These are phyloP conservation scores for Xiphorhynchus erythropygius DNA, from an alignment of 2,797 vertebrate genomes.

Conservation along the genomic window DNA sequence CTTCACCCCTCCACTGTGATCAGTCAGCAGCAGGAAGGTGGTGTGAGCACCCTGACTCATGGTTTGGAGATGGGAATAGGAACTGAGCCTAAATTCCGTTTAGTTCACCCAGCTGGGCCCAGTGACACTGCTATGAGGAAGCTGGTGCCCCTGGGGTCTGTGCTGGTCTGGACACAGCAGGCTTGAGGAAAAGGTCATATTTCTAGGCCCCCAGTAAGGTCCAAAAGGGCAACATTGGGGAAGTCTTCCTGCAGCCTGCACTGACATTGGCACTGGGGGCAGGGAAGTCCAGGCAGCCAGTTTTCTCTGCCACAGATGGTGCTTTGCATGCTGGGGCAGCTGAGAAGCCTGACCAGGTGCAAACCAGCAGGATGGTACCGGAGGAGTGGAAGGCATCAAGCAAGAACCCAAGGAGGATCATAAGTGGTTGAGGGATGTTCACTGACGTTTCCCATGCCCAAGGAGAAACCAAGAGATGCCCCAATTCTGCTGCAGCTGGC, in stretches of 20 bases:
- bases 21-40: accelerated
- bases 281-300: not conserved
- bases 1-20: not conserved
- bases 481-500: not conserved
- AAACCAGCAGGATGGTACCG: not conserved
- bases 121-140: not conserved
- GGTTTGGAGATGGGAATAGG: not conserved
- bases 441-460: accelerated
- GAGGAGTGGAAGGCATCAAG: not conserved
- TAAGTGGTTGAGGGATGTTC: not conserved
- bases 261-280: not conserved
- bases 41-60: not conserved
- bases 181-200: not conserved
- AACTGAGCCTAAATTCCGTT: not conserved
- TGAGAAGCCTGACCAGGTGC: not conserved
- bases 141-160: not conserved
- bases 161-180: accelerated
- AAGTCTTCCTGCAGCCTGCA: not conserved
- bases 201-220: accelerated
- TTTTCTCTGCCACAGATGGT: not conserved
- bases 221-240: not conserved
- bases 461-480: not conserved
- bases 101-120: not conserved
- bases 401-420: not conserved
- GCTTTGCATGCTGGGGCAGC: accelerated